These are phyloP conservation scores for Erebia epiphron DNA, from an alignment of 2,888 invertebrate genomes.

Conservation along the genomic window DNA sequence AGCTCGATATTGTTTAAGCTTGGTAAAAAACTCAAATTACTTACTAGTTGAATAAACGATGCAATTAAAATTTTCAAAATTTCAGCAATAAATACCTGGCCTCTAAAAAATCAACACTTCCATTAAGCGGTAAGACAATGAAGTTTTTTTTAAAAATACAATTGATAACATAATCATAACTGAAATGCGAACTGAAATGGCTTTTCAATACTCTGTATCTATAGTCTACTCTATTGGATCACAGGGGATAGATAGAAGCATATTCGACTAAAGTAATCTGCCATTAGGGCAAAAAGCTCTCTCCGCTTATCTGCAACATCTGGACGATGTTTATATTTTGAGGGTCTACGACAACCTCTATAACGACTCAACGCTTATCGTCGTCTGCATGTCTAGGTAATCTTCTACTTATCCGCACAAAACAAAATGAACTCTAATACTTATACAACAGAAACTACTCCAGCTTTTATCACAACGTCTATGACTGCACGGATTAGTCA, in stretches of 20 bases:
- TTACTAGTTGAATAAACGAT: no score
- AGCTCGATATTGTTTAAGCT: no score
- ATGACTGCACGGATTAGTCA: slow-evolving; percentile 47
- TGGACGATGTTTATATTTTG: slow-evolving; percentile 81
- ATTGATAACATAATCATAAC: slow-evolving; percentile 19
- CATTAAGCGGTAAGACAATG: neutral
- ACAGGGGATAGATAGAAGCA: slow-evolving; percentile 33
- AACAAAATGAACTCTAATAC: slow-evolving; percentile 41
- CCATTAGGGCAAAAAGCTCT: slow-evolving; percentile 78
- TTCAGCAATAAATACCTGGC: neutral
- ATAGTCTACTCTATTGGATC: slow-evolving; percentile 23
- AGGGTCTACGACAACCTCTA: slow-evolving; percentile 78
- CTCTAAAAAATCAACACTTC: neutral
- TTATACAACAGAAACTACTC: slow-evolving; percentile 20
- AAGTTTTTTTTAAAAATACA: no score
- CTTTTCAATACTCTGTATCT: slow-evolving; percentile 35
- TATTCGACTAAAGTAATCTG: slow-evolving; percentile 70
- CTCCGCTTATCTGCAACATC: slow-evolving; percentile 78
- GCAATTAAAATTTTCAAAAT: neutral
- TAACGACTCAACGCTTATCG: slow-evolving; percentile 77
- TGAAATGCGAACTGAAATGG: slow-evolving; percentile 29
- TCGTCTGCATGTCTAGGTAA: slow-evolving; percentile 75
- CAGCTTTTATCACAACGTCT: slow-evolving; percentile 37
- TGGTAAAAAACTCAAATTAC: no score
- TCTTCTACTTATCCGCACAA: slow-evolving; percentile 43